These are phyloP conservation scores for Drosophila santomea DNA, from an alignment of 1,140 invertebrate species.

Conservation along the genomic window DNA sequence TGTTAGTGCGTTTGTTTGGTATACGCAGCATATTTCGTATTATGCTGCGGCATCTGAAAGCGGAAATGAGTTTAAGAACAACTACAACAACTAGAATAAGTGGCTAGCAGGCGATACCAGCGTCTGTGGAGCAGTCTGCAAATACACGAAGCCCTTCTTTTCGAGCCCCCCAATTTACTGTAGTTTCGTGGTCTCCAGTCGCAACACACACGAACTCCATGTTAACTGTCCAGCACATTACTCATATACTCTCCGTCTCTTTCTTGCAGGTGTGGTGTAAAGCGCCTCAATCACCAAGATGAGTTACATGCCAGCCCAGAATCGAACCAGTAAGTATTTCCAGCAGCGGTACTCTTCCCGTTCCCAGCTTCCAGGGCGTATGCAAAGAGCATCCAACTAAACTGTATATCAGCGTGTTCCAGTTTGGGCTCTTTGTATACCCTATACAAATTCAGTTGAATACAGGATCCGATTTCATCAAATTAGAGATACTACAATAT, in stretches of 20 bases:
- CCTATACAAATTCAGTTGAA: not conserved
- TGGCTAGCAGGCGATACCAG: not conserved
- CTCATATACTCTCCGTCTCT: slow-evolving; percentile 30
- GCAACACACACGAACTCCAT: not conserved
- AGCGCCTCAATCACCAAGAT: slow-evolving; percentile 88
- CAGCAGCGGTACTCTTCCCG: not conserved
- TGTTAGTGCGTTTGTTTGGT: slow-evolving; percentile 20
- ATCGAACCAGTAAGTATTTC: slow-evolving; percentile 90
- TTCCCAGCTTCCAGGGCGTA: slow-evolving; percentile 11
- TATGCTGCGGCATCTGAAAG: slow-evolving; percentile 31
- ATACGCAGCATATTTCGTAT: slow-evolving; percentile 37
- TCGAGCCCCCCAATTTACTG: not conserved
- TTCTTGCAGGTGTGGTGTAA: slow-evolving; percentile 81
- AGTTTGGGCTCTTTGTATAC: not conserved
- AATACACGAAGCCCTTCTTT: not conserved
- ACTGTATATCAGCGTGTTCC: not conserved
- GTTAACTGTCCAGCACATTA: slow-evolving; percentile 41
- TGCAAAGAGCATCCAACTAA: not conserved
- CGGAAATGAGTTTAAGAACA: slow-evolving; percentile 24
- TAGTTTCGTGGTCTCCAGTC: slow-evolving; percentile 2
- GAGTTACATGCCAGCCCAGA: slow-evolving; percentile 92
- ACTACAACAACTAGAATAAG: slow-evolving; percentile 12
- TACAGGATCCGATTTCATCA: not conserved
- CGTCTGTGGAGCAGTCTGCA: slow-evolving; percentile 6
- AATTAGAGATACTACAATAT: not conserved